These are phyloP conservation scores for Drosophila pandora DNA, from an alignment of 1,140 invertebrate genomes.

Conservation along the genomic window DNA sequence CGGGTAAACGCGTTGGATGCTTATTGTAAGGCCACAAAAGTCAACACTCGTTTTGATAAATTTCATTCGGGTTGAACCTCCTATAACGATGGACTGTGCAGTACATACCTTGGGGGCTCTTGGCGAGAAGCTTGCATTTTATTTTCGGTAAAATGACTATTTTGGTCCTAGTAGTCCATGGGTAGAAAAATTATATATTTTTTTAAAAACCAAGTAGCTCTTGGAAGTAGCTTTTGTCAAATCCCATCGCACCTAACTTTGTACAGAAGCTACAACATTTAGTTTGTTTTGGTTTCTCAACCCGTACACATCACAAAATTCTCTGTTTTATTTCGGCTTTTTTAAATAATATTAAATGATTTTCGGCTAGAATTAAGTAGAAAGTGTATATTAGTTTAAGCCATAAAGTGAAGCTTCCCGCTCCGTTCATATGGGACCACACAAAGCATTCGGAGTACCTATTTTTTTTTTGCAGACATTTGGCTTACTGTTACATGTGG, in stretches of 20 bases:
- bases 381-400: slow-evolving; percentile 3
- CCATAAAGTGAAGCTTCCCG: neutral
- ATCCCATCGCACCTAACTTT: neutral
- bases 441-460: too few relatives aligned
- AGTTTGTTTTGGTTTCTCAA: slow-evolving; percentile 3
- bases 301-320: neutral
- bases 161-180: neutral
- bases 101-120: too few relatives aligned
- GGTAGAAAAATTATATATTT: neutral
- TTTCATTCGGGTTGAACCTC: neutral
- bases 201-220: neutral
- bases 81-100: too few relatives aligned
- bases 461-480: too few relatives aligned
- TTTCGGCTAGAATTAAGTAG: slow-evolving; percentile 11
- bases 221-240: neutral
- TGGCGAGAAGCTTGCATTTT: neutral
- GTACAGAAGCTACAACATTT: neutral
- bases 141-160: too few relatives aligned
- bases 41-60: slow-evolving; percentile 31
- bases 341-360: neutral
- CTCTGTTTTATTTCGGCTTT: slow-evolving; percentile 1
- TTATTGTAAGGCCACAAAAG: slow-evolving; percentile 43
- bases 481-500: too few relatives aligned
- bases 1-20: slow-evolving; percentile 6
- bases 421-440: too few relatives aligned